Evolutionary conservation across 1,140 invertebrate genomes (phyloP).

Genomic region (Amphibalanus amphitrite): DNA sequence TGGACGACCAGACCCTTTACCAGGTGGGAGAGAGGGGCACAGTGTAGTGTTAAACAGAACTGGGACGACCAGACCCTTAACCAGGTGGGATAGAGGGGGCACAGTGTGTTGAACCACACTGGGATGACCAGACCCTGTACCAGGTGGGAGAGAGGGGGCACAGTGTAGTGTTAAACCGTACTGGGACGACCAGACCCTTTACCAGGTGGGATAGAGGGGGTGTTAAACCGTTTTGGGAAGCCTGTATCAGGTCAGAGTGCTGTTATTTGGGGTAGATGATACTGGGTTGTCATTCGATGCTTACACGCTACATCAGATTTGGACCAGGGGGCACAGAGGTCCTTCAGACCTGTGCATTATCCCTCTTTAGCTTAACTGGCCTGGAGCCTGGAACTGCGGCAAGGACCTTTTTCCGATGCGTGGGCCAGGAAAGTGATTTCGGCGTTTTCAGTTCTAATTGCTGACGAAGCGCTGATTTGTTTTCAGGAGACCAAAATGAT

Average conservation of each 20-base stretch:
- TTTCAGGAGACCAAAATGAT: slow-evolving; percentile 65
- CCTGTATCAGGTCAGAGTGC: not conserved
- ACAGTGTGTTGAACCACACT: too few relatives aligned
- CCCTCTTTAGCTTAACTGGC: not conserved
- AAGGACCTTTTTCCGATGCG: not conserved
- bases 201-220: not conserved
- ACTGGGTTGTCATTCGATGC: not conserved
- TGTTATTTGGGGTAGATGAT: not conserved
- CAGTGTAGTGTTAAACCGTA: too few relatives aligned
- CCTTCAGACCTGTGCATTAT: not conserved
- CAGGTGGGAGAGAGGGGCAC: too few relatives aligned
- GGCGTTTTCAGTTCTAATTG: not conserved
- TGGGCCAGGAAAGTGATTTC: not conserved
- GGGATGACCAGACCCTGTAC: slow-evolving; percentile 45
- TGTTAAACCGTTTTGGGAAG: not conserved
- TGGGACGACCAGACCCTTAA: too few relatives aligned
- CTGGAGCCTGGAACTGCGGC: not conserved
- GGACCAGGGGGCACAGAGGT: not conserved
- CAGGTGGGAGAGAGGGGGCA: too few relatives aligned
- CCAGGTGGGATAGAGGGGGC: too few relatives aligned
- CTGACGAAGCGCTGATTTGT: slow-evolving; percentile 7
- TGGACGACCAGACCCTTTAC: too few relatives aligned
- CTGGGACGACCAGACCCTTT: too few relatives aligned
- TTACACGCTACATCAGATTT: not conserved
- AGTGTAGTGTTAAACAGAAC: too few relatives aligned